phyloP scores from a whole-genome alignment of 1,140 invertebrate species.

The Bacillus rossius region DNA sequence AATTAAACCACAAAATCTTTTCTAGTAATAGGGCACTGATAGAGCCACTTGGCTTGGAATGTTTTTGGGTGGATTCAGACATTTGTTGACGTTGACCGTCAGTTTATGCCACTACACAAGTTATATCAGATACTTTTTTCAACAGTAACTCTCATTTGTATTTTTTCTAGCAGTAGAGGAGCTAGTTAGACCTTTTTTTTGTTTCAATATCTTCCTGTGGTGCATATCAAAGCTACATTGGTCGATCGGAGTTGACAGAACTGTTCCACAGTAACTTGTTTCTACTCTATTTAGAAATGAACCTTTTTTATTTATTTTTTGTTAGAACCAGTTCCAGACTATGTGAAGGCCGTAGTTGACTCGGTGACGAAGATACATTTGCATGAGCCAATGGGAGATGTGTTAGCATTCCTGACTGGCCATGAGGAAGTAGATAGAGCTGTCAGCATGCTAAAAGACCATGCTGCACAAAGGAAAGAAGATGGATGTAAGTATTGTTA shows the following conservation, averaged over 20 bases:
- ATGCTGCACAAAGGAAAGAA: slow-evolving; percentile 48
- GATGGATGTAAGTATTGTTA: slow-evolving; percentile 35
- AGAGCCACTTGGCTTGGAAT: too few species aligned
- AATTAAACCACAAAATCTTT: too few species aligned
- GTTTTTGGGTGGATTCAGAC: too few species aligned
- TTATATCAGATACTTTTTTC: too few species aligned
- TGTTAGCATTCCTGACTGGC: slow-evolving; percentile 92
- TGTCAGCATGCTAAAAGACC: slow-evolving; percentile 58
- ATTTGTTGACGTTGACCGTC: too few species aligned
- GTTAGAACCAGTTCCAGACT: slow-evolving; percentile 83
- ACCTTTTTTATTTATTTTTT: slow-evolving; percentile 19
- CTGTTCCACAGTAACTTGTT: neutral
- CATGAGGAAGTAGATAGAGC: slow-evolving; percentile 85
- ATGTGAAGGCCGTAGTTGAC: slow-evolving; percentile 81
- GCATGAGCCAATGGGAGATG: slow-evolving; percentile 75
- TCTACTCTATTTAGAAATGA: neutral
- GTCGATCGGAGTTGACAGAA: neutral
- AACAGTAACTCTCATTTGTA: too few species aligned
- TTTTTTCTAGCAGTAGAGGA: too few species aligned
- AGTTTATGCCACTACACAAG: too few species aligned
- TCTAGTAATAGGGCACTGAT: too few species aligned
- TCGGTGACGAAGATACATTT: slow-evolving; percentile 87
- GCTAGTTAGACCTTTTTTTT: neutral
- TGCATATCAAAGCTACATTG: too few species aligned
- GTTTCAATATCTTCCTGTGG: too few species aligned